Evolutionary conservation across 2,888 invertebrate genomes (phyloP), one percentile per base, ranked within the genome.

Genomic region (Athetis lepigone): DNA sequence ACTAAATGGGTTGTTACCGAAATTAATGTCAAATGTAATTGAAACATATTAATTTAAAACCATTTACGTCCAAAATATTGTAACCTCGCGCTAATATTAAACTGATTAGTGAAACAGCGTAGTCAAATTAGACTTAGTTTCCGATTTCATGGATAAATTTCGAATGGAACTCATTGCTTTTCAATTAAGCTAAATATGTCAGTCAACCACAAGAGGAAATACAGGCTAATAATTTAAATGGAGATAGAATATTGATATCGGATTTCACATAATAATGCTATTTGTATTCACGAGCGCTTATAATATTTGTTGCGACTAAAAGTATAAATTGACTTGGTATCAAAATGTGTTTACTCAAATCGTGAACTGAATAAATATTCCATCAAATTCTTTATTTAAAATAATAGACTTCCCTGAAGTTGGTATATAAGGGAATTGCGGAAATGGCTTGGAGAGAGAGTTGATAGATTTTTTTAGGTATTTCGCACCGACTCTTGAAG

Each of bases 121-220:
- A 33, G 18, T 64, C 59, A 50, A 78, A 75, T 55, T 23, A n/a
- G 13, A 50, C 51, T 57, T 54, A 50, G 56, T 61, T 70, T 65
- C 61, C 46, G 43, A 70, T 62, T 62, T 61, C 37, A 65, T 65
- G 47, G 23, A 36, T 60, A 58, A n/a, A 65, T 69, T 59, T 47
- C 40, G 36, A 27, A 37, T 54, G 42, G 45, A 58, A 56, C 59
- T 46, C 45, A 69, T 78, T 66, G 60, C 42, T 64, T 75, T 76
- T 66, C 62, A 76, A 79, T 70, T 78, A 66, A 47, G 72, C 65
- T 64, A 58, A 71, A 71, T 58, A 55, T 47, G 72, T 55, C 57
- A 58, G 50, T 64, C 43, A 43, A 21, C 54, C 46, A 8, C 51
- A 33, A 36, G 21, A 55, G 46, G 46, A 50, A 58, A 55, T 58